Base-by-base conservation (phyloP, 2,888 invertebrate species). In the Athalia rosae region DNA sequence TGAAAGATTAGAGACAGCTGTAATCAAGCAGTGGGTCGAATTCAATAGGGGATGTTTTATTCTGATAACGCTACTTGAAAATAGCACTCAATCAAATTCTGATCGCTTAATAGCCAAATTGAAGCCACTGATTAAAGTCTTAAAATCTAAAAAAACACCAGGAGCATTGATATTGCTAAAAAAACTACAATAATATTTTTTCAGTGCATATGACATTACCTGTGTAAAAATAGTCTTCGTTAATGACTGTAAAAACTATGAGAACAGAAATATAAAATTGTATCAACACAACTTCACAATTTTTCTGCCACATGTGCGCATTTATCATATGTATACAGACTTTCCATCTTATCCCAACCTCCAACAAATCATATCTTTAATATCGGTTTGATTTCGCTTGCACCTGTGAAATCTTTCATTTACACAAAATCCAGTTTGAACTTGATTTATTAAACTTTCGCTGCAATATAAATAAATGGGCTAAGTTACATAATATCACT, bases 21-120 rank as follows among this genome's bases (percentile, higher is more conserved):
- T 92, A 74, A 84, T 95, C 2, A 88, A 92, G 80, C 85, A 88
- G 11, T 96, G 96, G 96, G 87, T 95, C 74, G 89, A 91, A 64
- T 93, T 93, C 61, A 97, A 97, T 85, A 92, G 96, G 81, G 95
- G 94, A 0, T 96, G 95, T 83, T 97, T 95, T 87, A 91, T 96
- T 77, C 89, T 96, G 7, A 89, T 96, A 2, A 91, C 93, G 73
- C 86, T 95, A 28, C 91, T 94, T 62, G 95, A 95, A 89, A 94
- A 92, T 84, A 93, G 93, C 82, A 86, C 88, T 0, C 89, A 91
- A 6, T 86, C 86, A 5, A 87, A 91, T 6, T 91, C 91, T 41
- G 88, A 87, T 43, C 85, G 89, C 74, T 83, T 95, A 3, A 91
- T 91, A 82, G 86, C 89, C 53, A 91, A 92, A 82, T 83, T 95